phyloP scores from a whole-genome alignment of 2,797 vertebrate genomes.

The Babyrousa celebensis region DNA sequence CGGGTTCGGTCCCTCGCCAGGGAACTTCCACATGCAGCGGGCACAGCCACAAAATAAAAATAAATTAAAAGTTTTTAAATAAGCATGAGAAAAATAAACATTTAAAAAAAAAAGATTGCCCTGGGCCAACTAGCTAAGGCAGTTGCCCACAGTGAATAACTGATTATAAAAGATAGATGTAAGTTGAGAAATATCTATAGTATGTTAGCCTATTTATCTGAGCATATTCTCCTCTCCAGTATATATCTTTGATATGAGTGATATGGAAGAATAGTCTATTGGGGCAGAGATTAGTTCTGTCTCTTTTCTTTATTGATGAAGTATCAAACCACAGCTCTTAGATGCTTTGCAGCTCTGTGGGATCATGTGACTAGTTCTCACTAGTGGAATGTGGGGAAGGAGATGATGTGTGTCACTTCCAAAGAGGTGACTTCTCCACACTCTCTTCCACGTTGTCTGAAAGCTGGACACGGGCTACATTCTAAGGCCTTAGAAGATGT shows the following conservation, averaged over 20 bases:
- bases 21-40: too few species aligned
- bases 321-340: not conserved
- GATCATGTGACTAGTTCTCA: slow-evolving; percentile 14
- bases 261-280: slow-evolving; percentile 1
- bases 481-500: not conserved
- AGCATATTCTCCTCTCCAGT: not conserved
- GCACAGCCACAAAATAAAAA: too few species aligned
- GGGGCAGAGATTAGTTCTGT: not conserved
- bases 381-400: not conserved
- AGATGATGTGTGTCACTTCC: not conserved
- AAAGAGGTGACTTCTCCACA: not conserved
- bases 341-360: not conserved
- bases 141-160: not conserved
- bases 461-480: not conserved
- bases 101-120: not conserved
- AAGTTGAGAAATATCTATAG: not conserved
- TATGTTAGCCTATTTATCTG: slow-evolving; percentile 10
- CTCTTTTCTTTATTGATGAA: slow-evolving; percentile 41
- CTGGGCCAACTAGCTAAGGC: not conserved
- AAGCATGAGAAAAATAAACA: too few species aligned
- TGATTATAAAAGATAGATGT: not conserved
- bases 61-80: too few species aligned
- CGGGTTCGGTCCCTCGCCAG: too few species aligned
- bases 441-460: not conserved
- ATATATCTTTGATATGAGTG: not conserved